Evolutionary conservation across 2,113 vertebrate genomes (phyloP).

Genomic region (Phylloscopus trochiloides): DNA sequence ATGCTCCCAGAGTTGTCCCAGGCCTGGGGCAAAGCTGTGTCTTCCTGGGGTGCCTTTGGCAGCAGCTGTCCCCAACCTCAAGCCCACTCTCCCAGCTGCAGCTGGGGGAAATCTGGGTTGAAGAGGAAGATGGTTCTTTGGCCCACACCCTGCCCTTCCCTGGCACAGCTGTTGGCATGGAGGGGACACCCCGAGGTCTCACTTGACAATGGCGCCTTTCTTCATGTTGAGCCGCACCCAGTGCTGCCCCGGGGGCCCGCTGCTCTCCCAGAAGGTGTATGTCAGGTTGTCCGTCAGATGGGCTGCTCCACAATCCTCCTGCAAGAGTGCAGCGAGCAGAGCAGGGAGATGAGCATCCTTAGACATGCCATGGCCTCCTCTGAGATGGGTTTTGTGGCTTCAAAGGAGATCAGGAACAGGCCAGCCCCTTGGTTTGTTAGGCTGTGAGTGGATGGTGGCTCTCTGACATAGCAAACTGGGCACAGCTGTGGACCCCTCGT

Average conservation of each 20-base stretch:
- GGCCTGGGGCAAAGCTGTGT: not conserved
- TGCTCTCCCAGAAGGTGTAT: constrained; percentile 93
- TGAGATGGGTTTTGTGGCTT: not conserved
- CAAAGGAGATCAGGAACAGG: not conserved
- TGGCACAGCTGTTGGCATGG: not conserved
- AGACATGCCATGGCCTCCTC: fast-evolving
- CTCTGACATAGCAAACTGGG: not conserved
- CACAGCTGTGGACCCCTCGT: not conserved
- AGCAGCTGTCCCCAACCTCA: not conserved
- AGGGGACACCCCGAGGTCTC: constrained; percentile 32
- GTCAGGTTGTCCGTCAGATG: constrained; percentile 86
- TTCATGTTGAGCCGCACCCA: constrained; percentile 98
- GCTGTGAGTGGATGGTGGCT: not conserved
- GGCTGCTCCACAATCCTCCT: constrained; percentile 84
- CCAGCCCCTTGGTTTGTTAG: not conserved
- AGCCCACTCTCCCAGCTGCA: not conserved
- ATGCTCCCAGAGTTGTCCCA: not conserved
- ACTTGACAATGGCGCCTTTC: constrained; percentile 91
- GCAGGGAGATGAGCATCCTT: not conserved
- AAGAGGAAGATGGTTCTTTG: not conserved
- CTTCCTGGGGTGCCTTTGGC: not conserved
- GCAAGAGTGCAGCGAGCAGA: not conserved
- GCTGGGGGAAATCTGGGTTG: not conserved
- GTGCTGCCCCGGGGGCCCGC: constrained; percentile 86
- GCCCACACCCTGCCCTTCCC: not conserved